Conservation (phyloP, 1,140 invertebrate genomes). For the Ladona fulva region DNA sequence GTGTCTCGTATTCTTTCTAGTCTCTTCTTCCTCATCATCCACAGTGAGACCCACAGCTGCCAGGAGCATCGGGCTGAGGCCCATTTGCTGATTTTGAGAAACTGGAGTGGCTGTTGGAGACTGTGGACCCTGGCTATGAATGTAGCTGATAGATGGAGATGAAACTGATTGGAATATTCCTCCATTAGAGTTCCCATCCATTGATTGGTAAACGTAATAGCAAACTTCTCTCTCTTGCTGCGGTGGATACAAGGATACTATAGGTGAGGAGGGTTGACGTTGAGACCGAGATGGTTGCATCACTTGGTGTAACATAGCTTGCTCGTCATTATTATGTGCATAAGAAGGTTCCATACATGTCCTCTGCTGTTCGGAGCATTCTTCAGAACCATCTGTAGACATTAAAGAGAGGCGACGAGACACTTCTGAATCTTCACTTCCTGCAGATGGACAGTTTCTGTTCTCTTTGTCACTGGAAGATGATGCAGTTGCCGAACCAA, state of each 20-base stretch:
- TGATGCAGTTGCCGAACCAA: slow-evolving; percentile 26
- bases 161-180: neutral
- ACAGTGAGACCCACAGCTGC: neutral
- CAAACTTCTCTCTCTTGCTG: neutral
- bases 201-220: neutral
- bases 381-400: neutral
- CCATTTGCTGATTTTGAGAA: neutral
- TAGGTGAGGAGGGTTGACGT: neutral
- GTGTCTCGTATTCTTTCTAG: neutral
- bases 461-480: slow-evolving; percentile 41
- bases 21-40: neutral
- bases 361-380: neutral
- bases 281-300: neutral
- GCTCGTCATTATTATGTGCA: neutral
- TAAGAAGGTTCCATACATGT: neutral
- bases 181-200: neutral
- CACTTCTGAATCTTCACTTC: slow-evolving; percentile 31
- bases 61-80: neutral
- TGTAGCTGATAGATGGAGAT: neutral
- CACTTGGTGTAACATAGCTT: neutral
- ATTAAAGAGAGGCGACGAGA: slow-evolving; percentile 29
- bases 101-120: neutral
- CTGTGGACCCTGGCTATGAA: neutral
- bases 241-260: neutral
- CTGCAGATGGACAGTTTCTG: slow-evolving; percentile 24